phyloP scores from a whole-genome alignment of 2,113 vertebrate species.

The Trachemys scripta region DNA sequence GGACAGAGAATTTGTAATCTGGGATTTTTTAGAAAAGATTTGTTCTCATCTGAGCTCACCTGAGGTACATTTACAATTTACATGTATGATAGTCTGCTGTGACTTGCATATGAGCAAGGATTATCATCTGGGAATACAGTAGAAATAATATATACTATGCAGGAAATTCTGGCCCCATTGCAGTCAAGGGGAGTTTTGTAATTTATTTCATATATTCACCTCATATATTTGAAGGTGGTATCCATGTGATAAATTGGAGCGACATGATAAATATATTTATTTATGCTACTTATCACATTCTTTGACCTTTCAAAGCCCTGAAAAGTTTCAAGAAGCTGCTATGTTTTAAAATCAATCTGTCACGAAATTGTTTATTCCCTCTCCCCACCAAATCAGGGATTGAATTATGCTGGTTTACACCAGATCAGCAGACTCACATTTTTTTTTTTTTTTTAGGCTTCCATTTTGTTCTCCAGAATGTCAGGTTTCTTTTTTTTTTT shows the following conservation, averaged over 20 bases:
- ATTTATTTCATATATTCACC: not conserved
- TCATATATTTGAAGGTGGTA: not conserved
- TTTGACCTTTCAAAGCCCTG: not conserved
- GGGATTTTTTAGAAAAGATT: not conserved
- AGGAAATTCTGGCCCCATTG: not conserved
- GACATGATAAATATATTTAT: not conserved
- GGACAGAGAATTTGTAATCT: not conserved
- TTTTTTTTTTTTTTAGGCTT: not conserved
- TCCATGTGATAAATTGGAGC: not conserved
- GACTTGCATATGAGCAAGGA: not conserved
- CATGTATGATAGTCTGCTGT: not conserved
- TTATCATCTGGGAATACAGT: not conserved
- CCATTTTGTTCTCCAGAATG: not conserved
- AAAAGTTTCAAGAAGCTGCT: constrained; percentile 1
- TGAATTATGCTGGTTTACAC: constrained; percentile 24
- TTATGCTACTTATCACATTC: not conserved
- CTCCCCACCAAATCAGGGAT: not conserved
- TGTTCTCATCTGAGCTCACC: not conserved
- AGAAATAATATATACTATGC: not conserved
- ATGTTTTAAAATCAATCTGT: not conserved
- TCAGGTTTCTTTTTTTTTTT: not conserved
- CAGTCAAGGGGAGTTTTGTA: not conserved
- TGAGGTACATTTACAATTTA: not conserved
- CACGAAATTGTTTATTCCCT: not conserved
- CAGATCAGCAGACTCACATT: constrained; percentile 19